Evolutionary conservation across 2,113 vertebrate species (phyloP).

Genomic region (Gambusia affinis): DNA sequence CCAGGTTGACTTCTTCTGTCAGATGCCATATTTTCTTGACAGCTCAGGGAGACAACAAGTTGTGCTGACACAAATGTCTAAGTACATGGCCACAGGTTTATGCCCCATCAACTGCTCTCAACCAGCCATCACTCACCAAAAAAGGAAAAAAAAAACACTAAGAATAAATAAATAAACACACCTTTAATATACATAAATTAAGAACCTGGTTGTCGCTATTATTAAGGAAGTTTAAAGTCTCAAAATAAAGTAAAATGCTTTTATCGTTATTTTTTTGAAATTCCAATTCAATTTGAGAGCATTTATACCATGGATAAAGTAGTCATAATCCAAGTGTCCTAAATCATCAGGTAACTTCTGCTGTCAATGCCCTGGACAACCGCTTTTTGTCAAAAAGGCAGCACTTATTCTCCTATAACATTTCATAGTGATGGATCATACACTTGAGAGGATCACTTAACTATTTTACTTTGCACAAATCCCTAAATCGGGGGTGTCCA

Average conservation of each 20-base stretch:
- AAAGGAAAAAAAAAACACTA: background rate
- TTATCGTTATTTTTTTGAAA: no score
- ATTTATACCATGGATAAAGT: background rate
- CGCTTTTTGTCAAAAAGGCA: background rate
- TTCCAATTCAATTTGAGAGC: background rate
- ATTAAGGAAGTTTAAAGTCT: background rate
- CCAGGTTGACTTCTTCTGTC: constrained; percentile 65
- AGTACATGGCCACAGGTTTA: constrained; percentile 42
- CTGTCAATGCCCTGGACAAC: background rate
- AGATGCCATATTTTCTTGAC: constrained; percentile 67
- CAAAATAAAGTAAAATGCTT: background rate
- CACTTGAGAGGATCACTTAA: background rate
- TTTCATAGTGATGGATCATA: background rate
- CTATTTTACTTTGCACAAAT: no score
- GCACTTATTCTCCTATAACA: background rate
- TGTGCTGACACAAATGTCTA: constrained; percentile 64
- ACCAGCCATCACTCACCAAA: constrained; percentile 4
- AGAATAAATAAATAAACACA: background rate
- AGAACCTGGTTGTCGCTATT: background rate
- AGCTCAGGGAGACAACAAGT: constrained; percentile 66
- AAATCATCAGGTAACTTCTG: background rate
- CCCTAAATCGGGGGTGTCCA: no score
- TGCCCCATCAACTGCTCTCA: constrained; percentile 35
- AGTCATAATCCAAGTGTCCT: background rate
- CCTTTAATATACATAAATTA: background rate